Evolutionary conservation across 2,888 invertebrate species (phyloP).

Genomic region (Drosophila suboccidentalis): DNA sequence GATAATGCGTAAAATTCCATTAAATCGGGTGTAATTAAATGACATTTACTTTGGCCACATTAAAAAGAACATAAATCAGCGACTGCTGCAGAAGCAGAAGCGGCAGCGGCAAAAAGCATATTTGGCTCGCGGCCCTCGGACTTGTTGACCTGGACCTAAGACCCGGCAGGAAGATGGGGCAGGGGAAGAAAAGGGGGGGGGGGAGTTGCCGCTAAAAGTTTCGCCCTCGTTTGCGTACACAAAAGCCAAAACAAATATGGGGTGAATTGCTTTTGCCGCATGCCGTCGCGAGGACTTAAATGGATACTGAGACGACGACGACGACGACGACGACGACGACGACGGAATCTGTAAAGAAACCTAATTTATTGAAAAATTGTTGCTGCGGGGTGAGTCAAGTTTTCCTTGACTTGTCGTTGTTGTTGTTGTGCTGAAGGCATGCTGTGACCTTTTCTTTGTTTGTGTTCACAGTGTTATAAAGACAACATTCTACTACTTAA

Average conservation of each 20-base stretch:
- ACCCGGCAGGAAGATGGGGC: not conserved
- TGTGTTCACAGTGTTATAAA: conserved; percentile 79
- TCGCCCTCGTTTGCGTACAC: conserved; percentile 68
- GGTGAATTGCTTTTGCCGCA: conserved; percentile 63
- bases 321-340: conserved; percentile 19
- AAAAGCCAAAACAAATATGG: conserved; percentile 73
- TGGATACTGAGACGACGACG: conserved; percentile 49
- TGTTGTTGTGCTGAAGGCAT: conserved; percentile 63
- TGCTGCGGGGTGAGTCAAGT: conserved; percentile 68
- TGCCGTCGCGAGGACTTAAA: conserved; percentile 46
- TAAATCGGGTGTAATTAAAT: conserved; percentile 85
- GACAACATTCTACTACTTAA: conserved; percentile 82
- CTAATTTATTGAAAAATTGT: conserved; percentile 85
- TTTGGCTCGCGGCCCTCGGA: conserved; percentile 48
- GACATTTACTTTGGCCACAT: conserved; percentile 85
- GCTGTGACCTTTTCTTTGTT: conserved; percentile 75
- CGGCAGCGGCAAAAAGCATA: conserved; percentile 41
- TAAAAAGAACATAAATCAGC: conserved; percentile 85
- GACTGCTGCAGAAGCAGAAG: conserved; percentile 57
- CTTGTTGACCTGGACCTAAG: conserved; percentile 37
- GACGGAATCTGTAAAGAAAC: conserved; percentile 82
- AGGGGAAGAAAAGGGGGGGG: not conserved
- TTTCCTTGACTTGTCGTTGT: conserved; percentile 56
- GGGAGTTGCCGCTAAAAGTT: conserved; percentile 52
- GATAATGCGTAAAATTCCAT: conserved; percentile 85